Conservation (phyloP, 2,888 invertebrate genomes). For the Tortricodes alternella region DNA sequence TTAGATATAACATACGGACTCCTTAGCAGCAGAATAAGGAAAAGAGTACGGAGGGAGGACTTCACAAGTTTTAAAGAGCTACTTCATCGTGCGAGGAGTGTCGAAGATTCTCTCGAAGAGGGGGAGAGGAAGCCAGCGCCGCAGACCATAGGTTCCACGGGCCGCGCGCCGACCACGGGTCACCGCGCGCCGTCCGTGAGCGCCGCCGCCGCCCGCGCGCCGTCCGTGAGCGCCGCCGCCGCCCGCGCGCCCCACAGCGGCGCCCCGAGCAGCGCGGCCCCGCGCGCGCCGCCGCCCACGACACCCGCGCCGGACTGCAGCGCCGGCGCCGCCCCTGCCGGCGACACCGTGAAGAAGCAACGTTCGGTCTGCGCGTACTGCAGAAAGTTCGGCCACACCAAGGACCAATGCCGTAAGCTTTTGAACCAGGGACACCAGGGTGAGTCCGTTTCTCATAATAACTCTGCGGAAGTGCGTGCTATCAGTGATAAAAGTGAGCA, state of each 20-base stretch:
- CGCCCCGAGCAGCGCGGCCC: neutral
- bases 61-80: neutral
- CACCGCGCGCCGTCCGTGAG: too few species aligned
- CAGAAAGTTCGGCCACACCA: neutral
- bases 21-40: too few species aligned
- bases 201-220: neutral
- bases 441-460: neutral
- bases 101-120: neutral
- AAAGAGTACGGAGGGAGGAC: too few species aligned
- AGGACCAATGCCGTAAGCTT: slow-evolving; percentile 8
- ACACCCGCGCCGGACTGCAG: neutral
- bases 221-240: neutral
- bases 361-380: neutral
- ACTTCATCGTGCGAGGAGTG: neutral
- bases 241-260: neutral
- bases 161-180: too few species aligned
- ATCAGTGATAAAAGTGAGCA: neutral
- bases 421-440: neutral
- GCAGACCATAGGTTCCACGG: neutral
- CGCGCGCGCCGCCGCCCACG: neutral
- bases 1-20: too few species aligned
- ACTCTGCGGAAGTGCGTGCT: neutral
- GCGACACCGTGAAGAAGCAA: neutral
- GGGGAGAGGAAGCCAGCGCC: neutral
- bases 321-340: neutral